phyloP scores from a whole-genome alignment of 2,888 invertebrate species.

The Caenorhabditis auriculariae region DNA sequence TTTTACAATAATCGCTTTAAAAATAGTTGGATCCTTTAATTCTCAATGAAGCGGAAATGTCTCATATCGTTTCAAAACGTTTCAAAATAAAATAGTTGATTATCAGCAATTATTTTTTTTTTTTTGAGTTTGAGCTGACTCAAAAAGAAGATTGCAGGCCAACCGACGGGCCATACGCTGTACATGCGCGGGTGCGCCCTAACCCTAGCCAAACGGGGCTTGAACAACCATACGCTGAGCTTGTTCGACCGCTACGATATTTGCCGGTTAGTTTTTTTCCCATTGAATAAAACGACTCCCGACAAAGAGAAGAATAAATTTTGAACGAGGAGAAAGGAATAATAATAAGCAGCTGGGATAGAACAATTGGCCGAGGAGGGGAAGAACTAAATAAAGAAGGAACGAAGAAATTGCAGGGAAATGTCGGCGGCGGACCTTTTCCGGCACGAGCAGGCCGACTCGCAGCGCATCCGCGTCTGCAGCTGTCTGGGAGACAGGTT shows the following conservation, averaged over 20 bases:
- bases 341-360: neutral
- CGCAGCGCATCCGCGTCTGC: constrained; percentile 48
- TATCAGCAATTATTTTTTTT: neutral
- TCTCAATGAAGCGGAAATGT: no score
- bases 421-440: constrained; percentile 60
- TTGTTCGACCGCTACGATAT: constrained; percentile 61
- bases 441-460: constrained; percentile 44
- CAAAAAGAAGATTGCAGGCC: constrained; percentile 32
- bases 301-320: neutral
- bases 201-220: constrained; percentile 47
- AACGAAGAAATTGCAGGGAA: constrained; percentile 43
- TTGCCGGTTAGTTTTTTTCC: constrained; percentile 40
- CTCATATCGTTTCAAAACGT: neutral
- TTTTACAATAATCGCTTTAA: no score
- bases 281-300: neutral
- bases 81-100: neutral
- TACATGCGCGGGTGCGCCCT: constrained; percentile 61
- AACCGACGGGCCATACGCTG: constrained; percentile 56
- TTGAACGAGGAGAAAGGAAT: neutral
- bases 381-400: neutral
- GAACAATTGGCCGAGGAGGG: no score
- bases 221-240: constrained; percentile 58
- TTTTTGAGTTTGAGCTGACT: no score
- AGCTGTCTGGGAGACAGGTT: constrained; percentile 60
- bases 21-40: no score